Evolutionary conservation across 2,113 vertebrate species (phyloP).

Genomic region (Passer domesticus): DNA sequence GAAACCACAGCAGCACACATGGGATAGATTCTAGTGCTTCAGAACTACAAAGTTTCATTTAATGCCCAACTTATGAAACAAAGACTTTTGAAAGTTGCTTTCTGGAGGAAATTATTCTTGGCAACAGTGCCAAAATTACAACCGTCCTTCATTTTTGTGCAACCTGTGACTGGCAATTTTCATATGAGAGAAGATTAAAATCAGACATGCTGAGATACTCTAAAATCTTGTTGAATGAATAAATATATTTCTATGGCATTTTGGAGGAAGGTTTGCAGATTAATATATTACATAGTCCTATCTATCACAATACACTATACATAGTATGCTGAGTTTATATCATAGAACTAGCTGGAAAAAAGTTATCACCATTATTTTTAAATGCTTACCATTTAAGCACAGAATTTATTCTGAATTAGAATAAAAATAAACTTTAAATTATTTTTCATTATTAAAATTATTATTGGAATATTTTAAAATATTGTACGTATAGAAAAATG

Average conservation of each 20-base stretch:
- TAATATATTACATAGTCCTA: background rate
- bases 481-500: background rate
- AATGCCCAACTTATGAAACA: background rate
- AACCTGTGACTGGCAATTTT: background rate
- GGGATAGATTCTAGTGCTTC: background rate
- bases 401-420: background rate
- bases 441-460: background rate
- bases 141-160: background rate
- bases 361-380: background rate
- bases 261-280: background rate
- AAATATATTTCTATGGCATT: background rate
- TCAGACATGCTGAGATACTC: background rate
- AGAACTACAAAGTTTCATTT: background rate
- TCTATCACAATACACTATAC: background rate
- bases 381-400: background rate
- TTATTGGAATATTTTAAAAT: accelerated
- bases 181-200: background rate
- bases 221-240: background rate
- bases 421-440: background rate
- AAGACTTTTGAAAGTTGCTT: background rate
- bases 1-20: background rate
- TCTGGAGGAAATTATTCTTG: slow-evolving; percentile 11
- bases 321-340: background rate
- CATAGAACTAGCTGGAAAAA: background rate
- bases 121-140: background rate